These are phyloP conservation scores for Microcebus lehilahytsara DNA, from an alignment of 2,113 vertebrate species.

Conservation along the genomic window DNA sequence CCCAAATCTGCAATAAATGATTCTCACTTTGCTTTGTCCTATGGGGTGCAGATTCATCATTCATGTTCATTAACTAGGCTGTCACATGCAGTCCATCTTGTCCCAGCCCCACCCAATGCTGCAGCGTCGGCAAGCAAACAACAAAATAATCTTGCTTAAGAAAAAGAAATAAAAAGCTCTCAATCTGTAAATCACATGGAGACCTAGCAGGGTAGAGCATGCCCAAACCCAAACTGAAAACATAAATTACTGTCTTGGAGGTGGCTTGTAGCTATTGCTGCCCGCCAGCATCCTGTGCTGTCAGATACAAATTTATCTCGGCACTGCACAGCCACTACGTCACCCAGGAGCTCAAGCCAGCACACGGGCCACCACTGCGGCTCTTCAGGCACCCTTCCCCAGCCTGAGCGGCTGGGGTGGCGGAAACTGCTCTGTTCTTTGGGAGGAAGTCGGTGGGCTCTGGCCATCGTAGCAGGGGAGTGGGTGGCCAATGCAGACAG, in stretches of 20 bases:
- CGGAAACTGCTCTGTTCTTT: not conserved
- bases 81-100: not conserved
- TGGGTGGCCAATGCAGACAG: not conserved
- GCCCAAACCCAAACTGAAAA: not conserved
- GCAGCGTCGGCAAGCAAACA: not conserved
- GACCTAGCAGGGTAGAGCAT: not conserved
- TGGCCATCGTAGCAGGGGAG: not conserved
- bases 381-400: not conserved
- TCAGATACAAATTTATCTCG: constrained; percentile 22
- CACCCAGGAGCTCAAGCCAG: not conserved
- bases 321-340: not conserved
- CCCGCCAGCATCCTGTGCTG: not conserved
- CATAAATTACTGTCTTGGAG: constrained; percentile 2
- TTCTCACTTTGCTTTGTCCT: not conserved
- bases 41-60: not conserved
- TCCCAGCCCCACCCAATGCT: not conserved
- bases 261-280: not conserved
- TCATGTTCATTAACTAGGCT: not conserved
- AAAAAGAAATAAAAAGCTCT: constrained; percentile 18
- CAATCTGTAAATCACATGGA: not conserved
- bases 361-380: not conserved
- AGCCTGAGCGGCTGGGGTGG: not conserved
- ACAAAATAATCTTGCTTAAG: not conserved
- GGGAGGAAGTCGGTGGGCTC: not conserved
- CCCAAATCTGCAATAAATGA: not conserved